Percentiles rank a stretch among this genome's conserved stretches.
phyloP scores from a whole-genome alignment of 2,888 invertebrate genomes.

The Tanaodytes sp. region DNA sequence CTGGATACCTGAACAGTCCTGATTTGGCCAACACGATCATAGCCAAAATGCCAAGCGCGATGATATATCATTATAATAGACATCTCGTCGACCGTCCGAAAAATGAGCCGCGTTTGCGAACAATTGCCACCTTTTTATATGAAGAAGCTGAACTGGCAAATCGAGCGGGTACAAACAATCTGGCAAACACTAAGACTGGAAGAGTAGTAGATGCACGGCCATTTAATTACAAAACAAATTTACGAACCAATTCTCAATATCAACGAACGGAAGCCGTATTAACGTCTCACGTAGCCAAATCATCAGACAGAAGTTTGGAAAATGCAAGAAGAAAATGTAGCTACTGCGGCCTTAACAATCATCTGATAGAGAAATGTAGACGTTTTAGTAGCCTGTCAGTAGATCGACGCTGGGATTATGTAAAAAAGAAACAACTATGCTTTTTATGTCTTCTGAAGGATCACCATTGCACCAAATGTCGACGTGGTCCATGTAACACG shows the following conservation, averaged over 20 bases:
- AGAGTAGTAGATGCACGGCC: not conserved
- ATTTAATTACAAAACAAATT: not conserved
- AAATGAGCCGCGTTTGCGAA: not conserved
- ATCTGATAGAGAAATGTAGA: not conserved
- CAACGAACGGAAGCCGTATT: not conserved
- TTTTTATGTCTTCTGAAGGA: not conserved
- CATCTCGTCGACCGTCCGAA: not conserved
- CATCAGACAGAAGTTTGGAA: not conserved
- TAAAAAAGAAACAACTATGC: not conserved
- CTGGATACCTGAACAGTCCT: not conserved
- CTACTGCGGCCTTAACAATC: not conserved
- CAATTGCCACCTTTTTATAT: not conserved
- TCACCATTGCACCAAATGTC: not conserved
- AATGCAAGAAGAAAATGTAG: not conserved
- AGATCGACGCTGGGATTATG: not conserved
- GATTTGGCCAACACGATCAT: not conserved
- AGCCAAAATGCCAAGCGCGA: not conserved
- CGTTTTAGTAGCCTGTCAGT: not conserved
- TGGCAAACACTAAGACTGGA: not conserved
- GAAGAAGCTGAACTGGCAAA: not conserved
- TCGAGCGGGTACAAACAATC: not conserved
- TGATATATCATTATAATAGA: not conserved
- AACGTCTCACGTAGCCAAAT: not conserved
- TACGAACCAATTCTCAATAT: not conserved
- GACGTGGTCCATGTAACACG: not conserved